Evolutionary conservation across 2,888 invertebrate species (phyloP), one percentile per base, ranked within the genome.

Genomic region (Morinoia aosen): DNA sequence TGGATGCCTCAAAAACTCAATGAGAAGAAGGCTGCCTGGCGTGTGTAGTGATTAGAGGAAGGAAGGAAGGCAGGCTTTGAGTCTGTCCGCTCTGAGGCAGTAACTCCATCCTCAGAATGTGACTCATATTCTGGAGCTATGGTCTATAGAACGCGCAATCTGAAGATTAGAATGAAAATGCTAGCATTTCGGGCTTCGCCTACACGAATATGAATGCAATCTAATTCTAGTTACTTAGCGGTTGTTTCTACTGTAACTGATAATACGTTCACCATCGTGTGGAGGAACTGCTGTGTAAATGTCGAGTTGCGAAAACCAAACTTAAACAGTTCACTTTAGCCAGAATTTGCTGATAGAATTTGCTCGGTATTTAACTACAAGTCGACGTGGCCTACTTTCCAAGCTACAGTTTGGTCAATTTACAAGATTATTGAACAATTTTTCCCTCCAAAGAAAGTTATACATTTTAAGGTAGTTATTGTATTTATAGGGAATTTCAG

Each of bases 1-100:
- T 93, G 93, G 93, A 93, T 93, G 93, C 93, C 93, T 93, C 93
- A 93, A 93, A 93, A 93, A 93, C 93, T 57, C 93, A 93, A 93
- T 93, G 93, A 93, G 93, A 93, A 93, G 93, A 93, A 93, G 93
- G 93, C 93, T 57, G 93, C 25, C 93, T 57, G 57, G 93, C 93
- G 93, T 93, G 93, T 93, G 93, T 93, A 93, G 93, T 93, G 93
- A 93, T 93, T 93, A 93, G 93, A 93, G 57, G 93, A 39, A 93
- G 93, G 57, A 56, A 57, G 93, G 57, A 93, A 93, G 58, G 93
- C 93, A 57, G 90, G 90, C 90, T 90, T 90, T 90, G 90, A 90
- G 90, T 90, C 90, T 90, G 76, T 16, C 76, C 76, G 76, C 76
- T 76, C 76, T 76, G 25, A 76, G 76, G 76, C 76, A 76, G 76